phyloP scores from a whole-genome alignment of 2,113 vertebrate species.

The Hylia prasina region DNA sequence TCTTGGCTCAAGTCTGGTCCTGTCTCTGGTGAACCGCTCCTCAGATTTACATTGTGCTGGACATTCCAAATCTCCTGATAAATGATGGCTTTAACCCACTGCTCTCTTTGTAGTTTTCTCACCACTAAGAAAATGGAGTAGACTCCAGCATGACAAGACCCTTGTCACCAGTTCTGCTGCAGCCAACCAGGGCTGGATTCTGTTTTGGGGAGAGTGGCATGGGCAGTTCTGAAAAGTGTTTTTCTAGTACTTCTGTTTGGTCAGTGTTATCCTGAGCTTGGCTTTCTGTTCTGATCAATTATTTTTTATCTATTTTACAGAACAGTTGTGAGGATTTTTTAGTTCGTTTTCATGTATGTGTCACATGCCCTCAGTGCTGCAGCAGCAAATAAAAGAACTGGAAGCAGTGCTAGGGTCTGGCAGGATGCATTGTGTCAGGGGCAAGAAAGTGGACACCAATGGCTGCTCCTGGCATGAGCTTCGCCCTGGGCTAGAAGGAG shows the following conservation, averaged over 20 bases:
- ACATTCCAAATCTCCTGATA: background rate
- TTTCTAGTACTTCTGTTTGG: background rate
- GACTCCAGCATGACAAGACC: background rate
- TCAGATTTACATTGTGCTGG: background rate
- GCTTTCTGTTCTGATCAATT: background rate
- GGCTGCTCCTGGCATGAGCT: background rate
- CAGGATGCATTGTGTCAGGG: background rate
- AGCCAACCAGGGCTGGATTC: background rate
- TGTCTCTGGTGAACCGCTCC: background rate
- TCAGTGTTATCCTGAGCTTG: background rate
- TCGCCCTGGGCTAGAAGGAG: background rate
- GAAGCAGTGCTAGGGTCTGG: background rate
- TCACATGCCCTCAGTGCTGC: background rate
- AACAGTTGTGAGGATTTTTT: background rate
- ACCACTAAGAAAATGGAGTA: background rate
- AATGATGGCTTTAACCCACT: background rate
- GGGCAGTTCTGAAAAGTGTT: background rate
- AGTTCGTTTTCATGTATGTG: background rate
- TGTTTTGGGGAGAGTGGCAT: background rate
- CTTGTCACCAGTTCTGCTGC: background rate
- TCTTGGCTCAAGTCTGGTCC: background rate
- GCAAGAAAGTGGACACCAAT: rapidly evolving
- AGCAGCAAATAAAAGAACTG: background rate
- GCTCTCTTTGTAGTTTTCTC: background rate
- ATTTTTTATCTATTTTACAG: background rate